Percentiles rank a stretch among this genome's conserved stretches.
Evolutionary conservation across 2,888 invertebrate genomes (phyloP).

Genomic region (Galerucella pusilla): DNA sequence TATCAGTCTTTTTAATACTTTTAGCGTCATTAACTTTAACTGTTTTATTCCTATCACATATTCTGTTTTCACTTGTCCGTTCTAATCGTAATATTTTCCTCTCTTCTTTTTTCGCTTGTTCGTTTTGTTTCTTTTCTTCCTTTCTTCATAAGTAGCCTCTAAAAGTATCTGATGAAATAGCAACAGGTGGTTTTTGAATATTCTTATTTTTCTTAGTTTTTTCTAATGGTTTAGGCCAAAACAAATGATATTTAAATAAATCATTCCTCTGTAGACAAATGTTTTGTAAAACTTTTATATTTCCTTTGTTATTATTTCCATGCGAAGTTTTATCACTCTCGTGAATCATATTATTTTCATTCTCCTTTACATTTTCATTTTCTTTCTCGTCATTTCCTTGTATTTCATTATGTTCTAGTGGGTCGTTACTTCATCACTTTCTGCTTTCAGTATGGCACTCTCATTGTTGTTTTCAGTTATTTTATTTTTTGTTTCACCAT

Average conservation of each 20-base stretch:
- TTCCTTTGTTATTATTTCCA: too few species aligned
- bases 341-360: too few species aligned
- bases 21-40: too few species aligned
- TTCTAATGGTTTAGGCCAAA: neutral
- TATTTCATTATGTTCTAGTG: too few species aligned
- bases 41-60: too few species aligned
- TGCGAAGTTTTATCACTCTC: too few species aligned
- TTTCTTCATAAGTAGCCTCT: neutral
- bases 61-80: too few species aligned
- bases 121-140: neutral
- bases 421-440: too few species aligned
- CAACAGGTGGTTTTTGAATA: constrained; percentile 2
- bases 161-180: constrained; percentile 2
- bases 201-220: neutral
- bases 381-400: too few species aligned
- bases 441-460: neutral
- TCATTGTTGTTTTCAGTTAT: constrained; percentile 1
- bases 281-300: too few species aligned
- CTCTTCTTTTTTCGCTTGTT: constrained; percentile 2
- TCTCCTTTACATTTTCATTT: too few species aligned
- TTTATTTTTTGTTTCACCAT: neutral
- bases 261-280: constrained; percentile 2
- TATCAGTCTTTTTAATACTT: too few species aligned
- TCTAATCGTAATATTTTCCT: neutral
- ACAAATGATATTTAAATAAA: neutral